Conservation (phyloP, 2,888 invertebrate species). For the Volucella bombylans region DNA sequence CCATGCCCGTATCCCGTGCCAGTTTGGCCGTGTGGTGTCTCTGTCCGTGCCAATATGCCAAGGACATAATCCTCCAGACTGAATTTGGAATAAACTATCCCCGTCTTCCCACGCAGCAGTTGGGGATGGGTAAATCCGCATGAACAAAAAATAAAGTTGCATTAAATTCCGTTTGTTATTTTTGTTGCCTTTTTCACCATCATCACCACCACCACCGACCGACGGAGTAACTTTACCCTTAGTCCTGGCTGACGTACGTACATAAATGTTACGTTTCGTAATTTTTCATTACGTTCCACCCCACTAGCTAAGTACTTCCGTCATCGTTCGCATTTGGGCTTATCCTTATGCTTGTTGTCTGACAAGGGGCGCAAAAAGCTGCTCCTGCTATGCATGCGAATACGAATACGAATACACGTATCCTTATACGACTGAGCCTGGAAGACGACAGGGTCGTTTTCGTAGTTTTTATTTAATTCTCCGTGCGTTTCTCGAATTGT, state of each 20-base stretch:
- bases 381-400: conserved; percentile 4
- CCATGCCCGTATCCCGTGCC: not conserved
- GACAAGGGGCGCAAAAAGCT: conserved; percentile 16
- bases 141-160: conserved; percentile 47
- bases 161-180: conserved; percentile 67
- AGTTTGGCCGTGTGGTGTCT: not conserved
- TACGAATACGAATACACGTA: not conserved
- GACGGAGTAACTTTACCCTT: conserved; percentile 19
- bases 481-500: conserved; percentile 53
- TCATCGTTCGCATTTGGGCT: conserved; percentile 65
- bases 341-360: conserved; percentile 27
- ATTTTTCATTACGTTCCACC: conserved; percentile 73
- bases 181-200: conserved; percentile 58
- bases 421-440: not conserved
- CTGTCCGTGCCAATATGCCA: too few relatives aligned
- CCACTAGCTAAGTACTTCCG: conserved; percentile 74
- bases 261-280: conserved; percentile 64
- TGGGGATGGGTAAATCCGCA: conserved; percentile 25
- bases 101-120: not conserved
- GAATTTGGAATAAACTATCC: conserved; percentile 35
- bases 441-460: conserved; percentile 22
- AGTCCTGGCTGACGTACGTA: conserved; percentile 13
- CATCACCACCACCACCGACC: not conserved
- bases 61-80: conserved; percentile 62
- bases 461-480: conserved; percentile 58